Conservation (phyloP, 2,113 vertebrate genomes). For the Dinomys branickii region DNA sequence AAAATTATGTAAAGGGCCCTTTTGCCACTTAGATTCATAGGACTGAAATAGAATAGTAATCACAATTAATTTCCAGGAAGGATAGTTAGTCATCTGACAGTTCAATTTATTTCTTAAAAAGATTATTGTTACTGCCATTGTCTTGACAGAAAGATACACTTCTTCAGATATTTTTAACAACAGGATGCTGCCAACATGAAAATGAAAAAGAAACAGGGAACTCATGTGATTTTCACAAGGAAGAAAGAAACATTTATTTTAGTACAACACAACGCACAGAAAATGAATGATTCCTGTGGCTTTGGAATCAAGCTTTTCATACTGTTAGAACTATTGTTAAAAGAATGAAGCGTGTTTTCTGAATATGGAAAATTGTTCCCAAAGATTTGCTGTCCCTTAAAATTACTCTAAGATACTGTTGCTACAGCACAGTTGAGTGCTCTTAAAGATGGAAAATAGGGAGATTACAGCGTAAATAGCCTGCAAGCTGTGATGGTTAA, state of each 20-base stretch:
- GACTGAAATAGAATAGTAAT: slow-evolving; percentile 31
- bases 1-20: not conserved
- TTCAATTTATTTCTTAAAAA: slow-evolving; percentile 18
- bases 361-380: slow-evolving; percentile 69
- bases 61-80: slow-evolving; percentile 34
- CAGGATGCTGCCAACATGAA: slow-evolving; percentile 15
- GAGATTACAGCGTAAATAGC: slow-evolving; percentile 75
- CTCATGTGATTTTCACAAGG: slow-evolving; percentile 59
- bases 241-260: slow-evolving; percentile 75
- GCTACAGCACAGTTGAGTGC: slow-evolving; percentile 62
- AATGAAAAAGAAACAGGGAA: slow-evolving; percentile 50
- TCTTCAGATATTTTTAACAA: not conserved
- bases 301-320: slow-evolving; percentile 77
- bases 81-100: not conserved
- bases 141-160: not conserved
- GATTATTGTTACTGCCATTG: not conserved
- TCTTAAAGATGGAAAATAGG: slow-evolving; percentile 80
- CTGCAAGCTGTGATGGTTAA: slow-evolving; percentile 76
- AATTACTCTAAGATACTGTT: slow-evolving; percentile 75
- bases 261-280: slow-evolving; percentile 63
- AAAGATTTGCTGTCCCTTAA: slow-evolving; percentile 60
- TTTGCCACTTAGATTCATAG: not conserved
- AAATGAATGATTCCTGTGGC: slow-evolving; percentile 70
- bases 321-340: slow-evolving; percentile 71
- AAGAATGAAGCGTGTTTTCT: slow-evolving; percentile 68